A percentile compares a stretch with the other conserved stretches of the same genome.
Conservation (phyloP, 23 tunicate species). For the Phallusia fumigata region DNA sequence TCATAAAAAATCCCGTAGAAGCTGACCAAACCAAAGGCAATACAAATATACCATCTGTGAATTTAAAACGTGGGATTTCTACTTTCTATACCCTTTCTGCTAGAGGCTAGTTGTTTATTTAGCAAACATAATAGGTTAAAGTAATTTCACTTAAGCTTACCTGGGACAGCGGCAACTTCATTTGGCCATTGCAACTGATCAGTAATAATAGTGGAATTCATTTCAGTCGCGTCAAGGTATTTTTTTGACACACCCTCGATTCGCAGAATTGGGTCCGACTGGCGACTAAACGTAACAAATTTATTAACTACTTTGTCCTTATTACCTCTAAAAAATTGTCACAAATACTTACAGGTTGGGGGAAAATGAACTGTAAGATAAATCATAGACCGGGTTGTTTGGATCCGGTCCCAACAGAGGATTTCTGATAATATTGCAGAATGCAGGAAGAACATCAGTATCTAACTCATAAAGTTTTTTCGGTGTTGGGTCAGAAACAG, state of each 20-base stretch:
- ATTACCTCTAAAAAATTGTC: too few species aligned
- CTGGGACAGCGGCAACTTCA: conserved; percentile 66
- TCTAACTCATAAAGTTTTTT: conserved; percentile 25
- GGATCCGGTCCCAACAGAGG: conserved; percentile 24
- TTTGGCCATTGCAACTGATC: conserved; percentile 78
- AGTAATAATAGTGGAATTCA: conserved; percentile 33
- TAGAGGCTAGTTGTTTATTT: too few species aligned
- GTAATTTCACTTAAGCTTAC: background rate
- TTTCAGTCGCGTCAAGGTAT: conserved; percentile 43
- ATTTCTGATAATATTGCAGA: conserved; percentile 58
- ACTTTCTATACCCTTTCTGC: too few species aligned
- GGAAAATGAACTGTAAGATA: conserved; percentile 58
- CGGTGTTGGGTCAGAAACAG: conserved; percentile 26
- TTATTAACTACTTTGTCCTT: too few species aligned
- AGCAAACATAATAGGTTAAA: background rate
- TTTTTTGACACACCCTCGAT: conserved; percentile 55
- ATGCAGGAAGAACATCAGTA: conserved; percentile 59
- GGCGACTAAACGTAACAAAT: conserved; percentile 19
- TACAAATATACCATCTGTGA: conserved; percentile 38
- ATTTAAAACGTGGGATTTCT: background rate
- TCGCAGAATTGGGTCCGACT: conserved; percentile 55
- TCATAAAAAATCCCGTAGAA: conserved; percentile 66
- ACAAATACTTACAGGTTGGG: conserved; percentile 75
- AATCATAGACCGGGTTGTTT: conserved; percentile 45
- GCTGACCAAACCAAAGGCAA: conserved; percentile 50